Percentiles rank a stretch among this genome's conserved stretches.
Evolutionary conservation across 2,797 vertebrate genomes (phyloP).

Genomic region (Pipistrellus pipistrellus): DNA sequence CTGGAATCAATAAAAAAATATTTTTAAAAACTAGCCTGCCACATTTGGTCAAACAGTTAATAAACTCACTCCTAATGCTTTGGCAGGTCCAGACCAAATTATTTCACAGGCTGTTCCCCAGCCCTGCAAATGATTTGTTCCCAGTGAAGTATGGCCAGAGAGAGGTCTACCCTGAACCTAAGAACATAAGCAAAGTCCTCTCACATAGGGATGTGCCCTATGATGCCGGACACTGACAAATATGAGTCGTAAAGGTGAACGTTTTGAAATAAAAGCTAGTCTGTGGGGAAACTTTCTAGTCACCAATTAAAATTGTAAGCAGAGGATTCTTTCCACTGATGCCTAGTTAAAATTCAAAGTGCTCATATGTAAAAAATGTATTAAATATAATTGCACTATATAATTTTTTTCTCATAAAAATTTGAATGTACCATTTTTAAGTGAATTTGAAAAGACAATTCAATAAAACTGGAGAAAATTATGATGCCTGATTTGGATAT

Average conservation of each 20-base stretch:
- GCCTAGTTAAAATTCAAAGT: conserved; percentile 62
- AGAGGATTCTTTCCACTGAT: not conserved
- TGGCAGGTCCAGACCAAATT: too few relatives aligned
- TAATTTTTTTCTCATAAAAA: conserved; percentile 6
- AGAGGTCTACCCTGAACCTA: not conserved
- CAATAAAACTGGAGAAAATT: conserved; percentile 56
- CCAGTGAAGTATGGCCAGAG: not conserved
- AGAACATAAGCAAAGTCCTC: not conserved
- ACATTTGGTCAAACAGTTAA: too few relatives aligned
- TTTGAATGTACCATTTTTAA: conserved; percentile 37
- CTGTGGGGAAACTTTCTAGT: not conserved
- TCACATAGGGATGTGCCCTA: not conserved
- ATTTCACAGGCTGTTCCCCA: too few relatives aligned
- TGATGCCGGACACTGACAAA: not conserved
- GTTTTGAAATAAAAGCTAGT: conserved; percentile 1
- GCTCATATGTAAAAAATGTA: conserved; percentile 8
- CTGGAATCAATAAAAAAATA: too few relatives aligned
- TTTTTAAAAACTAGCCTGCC: too few relatives aligned
- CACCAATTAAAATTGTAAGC: conserved; percentile 56
- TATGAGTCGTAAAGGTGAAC: not conserved
- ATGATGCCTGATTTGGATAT: conserved; percentile 15
- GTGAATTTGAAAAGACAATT: conserved; percentile 55
- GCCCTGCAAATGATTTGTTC: not conserved
- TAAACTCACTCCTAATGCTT: too few relatives aligned
- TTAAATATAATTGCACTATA: not conserved